Base-by-base conservation (phyloP, 2,797 vertebrate species). In the Prionace glauca region DNA sequence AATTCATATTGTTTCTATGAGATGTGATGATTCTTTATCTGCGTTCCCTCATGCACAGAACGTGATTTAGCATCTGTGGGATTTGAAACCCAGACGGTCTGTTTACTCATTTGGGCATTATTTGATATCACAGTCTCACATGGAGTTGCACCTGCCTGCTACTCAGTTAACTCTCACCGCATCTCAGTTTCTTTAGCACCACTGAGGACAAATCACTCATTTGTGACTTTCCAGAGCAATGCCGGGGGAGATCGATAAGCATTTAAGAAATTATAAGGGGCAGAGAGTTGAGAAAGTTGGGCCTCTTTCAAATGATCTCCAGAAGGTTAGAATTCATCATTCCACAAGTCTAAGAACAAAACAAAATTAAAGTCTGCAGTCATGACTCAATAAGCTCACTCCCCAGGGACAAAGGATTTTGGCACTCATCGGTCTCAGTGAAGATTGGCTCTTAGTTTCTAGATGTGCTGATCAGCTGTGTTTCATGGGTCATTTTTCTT, bases 401-500 rank as follows among this genome's bases (percentile, higher is more conserved):
- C 81, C 81, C 81, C 20, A 8, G 36, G 41, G 41, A 45, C 20
- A 84, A 20, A 45, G 1, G 36, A 81, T 18, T 20, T 84, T 41
- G 36, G 1, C 16, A 45, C 18, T 24, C 41, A 24, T 84, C 18
- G 1, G 16, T 84, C 81, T 45, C 36, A 10, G 36, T 84, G 7
- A 45, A 20, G 7, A 41, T 41, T 10, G 1, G 36, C 36, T 24
- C 81, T 22, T 8, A 45, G 7, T 45, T 41, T 45, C 81, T 9
- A 45, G 41, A 84, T 84, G 81, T 84, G 81, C 79, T 84, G 79
- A 84, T 84, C 79, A 84, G 36, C 45, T 45, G 81, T 41, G 36
- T 84, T 84, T 84, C 81, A 24, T 45, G 81, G 81, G 41, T 45
- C 36, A 84, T 84, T 84, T 84, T 84, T 84, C 81, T 84, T 84